Conservation (phyloP, 2,113 vertebrate species). For the Lepus europaeus region DNA sequence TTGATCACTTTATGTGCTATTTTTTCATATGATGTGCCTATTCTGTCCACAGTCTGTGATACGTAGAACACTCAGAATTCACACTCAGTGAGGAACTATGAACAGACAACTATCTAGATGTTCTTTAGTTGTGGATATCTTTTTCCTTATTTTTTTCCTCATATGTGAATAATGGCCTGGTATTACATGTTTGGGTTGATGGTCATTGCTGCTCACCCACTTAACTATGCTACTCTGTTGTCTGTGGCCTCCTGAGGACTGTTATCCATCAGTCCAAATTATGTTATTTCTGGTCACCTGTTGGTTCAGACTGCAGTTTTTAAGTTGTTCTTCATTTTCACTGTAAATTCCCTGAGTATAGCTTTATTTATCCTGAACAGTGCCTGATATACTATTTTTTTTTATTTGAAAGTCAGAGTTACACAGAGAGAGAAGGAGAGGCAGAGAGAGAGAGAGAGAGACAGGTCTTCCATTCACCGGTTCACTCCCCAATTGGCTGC, state of each 20-base stretch:
- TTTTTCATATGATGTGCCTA: not conserved
- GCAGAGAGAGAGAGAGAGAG: too few species aligned
- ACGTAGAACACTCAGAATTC: not conserved
- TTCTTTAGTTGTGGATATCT: not conserved
- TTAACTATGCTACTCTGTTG: not conserved
- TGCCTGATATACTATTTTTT: not conserved
- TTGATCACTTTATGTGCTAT: not conserved
- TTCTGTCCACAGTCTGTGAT: not conserved
- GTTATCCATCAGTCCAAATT: too few species aligned
- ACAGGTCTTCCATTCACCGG: too few species aligned
- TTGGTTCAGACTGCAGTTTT: not conserved
- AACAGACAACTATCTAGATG: not conserved
- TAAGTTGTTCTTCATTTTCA: not conserved
- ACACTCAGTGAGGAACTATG: not conserved
- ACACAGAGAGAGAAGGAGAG: too few species aligned
- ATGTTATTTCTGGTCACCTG: not conserved
- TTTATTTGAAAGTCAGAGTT: too few species aligned
- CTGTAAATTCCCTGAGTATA: not conserved
- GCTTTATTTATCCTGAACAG: not conserved
- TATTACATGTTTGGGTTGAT: not conserved
- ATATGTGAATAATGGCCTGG: not conserved
- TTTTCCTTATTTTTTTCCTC: not conserved
- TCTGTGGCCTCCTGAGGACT: not conserved
- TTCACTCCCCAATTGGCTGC: too few species aligned
- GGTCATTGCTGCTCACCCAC: not conserved